Evolutionary conservation across 2,797 vertebrate genomes (phyloP).

Genomic region (Poeciliopsis paucimaculata): DNA sequence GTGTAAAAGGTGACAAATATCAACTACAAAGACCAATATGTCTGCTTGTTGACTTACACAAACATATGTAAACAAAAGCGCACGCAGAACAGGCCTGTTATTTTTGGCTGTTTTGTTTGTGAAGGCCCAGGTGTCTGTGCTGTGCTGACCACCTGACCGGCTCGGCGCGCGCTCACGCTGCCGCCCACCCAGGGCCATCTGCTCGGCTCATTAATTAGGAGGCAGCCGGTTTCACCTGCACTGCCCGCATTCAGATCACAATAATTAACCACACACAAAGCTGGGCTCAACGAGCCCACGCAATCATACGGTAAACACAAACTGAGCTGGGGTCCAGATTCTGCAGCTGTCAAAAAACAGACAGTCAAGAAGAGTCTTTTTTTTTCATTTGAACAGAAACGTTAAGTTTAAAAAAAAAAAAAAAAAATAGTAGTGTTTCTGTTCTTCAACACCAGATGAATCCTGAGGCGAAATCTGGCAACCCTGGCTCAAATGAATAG

Average conservation of each 20-base stretch:
- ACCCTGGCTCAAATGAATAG: not conserved
- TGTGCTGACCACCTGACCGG: slow-evolving; percentile 75
- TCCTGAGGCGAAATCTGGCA: not conserved
- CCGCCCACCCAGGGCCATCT: slow-evolving; percentile 83
- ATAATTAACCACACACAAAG: slow-evolving; percentile 76
- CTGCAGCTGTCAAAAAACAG: slow-evolving; percentile 21
- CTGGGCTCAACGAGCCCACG: slow-evolving; percentile 49
- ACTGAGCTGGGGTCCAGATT: slow-evolving; percentile 7
- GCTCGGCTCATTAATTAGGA: slow-evolving; percentile 84
- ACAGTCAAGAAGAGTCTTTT: not conserved
- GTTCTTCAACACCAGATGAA: not conserved
- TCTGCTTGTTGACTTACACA: slow-evolving; percentile 32
- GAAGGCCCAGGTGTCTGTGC: slow-evolving; percentile 74
- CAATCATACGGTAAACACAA: slow-evolving; percentile 46
- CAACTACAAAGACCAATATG: not conserved
- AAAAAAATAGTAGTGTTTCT: not conserved
- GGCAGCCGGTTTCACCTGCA: slow-evolving; percentile 85
- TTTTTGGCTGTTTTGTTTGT: slow-evolving; percentile 52
- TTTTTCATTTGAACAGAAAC: slow-evolving; percentile 1
- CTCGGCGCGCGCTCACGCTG: slow-evolving; percentile 67
- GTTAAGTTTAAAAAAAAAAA: not conserved
- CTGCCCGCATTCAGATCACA: slow-evolving; percentile 81
- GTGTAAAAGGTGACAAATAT: slow-evolving; percentile 3
- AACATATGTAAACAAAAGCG: slow-evolving; percentile 22
- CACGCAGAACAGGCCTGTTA: slow-evolving; percentile 15